phyloP scores from a whole-genome alignment of 2,888 invertebrate species.

The Bembecia ichneumoniformis region DNA sequence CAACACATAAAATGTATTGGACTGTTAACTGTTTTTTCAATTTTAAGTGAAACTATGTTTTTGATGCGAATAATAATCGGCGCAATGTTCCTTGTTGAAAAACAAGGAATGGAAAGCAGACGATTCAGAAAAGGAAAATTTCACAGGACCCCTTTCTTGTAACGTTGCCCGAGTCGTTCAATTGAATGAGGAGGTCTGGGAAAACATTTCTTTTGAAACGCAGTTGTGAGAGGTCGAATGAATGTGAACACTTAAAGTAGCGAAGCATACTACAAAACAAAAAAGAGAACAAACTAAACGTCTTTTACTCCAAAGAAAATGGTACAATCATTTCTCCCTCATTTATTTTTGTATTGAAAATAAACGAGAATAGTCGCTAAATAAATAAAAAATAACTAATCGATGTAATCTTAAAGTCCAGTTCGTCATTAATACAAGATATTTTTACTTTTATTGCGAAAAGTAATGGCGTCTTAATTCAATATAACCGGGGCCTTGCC shows the following conservation, averaged over 20 bases:
- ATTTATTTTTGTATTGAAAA: too few species aligned
- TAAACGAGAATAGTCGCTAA: background rate
- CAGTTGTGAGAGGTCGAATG: slow-evolving; percentile 16
- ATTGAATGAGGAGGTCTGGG: slow-evolving; percentile 3
- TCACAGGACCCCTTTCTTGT: slow-evolving; percentile 11
- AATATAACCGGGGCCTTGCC: slow-evolving; percentile 8
- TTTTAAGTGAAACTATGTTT: too few species aligned
- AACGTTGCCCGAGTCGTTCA: slow-evolving; percentile 11
- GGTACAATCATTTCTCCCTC: too few species aligned
- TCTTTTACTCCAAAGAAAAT: too few species aligned
- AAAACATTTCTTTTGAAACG: slow-evolving; percentile 3
- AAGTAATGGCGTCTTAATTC: slow-evolving; percentile 8
- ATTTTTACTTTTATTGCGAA: background rate
- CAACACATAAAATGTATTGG: too few species aligned
- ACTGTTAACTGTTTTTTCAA: too few species aligned
- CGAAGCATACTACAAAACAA: background rate
- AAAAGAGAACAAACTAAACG: too few species aligned
- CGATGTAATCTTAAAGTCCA: background rate
- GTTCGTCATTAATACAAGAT: background rate
- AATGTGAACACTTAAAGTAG: slow-evolving; percentile 20
- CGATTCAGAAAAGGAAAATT: slow-evolving; percentile 1
- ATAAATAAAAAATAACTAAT: background rate
- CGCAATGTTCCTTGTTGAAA: too few species aligned
- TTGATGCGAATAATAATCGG: too few species aligned
- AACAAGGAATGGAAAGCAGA: too few species aligned